Base-by-base conservation (phyloP, 2,888 invertebrate genomes). In the Calliphora vomitoria region DNA sequence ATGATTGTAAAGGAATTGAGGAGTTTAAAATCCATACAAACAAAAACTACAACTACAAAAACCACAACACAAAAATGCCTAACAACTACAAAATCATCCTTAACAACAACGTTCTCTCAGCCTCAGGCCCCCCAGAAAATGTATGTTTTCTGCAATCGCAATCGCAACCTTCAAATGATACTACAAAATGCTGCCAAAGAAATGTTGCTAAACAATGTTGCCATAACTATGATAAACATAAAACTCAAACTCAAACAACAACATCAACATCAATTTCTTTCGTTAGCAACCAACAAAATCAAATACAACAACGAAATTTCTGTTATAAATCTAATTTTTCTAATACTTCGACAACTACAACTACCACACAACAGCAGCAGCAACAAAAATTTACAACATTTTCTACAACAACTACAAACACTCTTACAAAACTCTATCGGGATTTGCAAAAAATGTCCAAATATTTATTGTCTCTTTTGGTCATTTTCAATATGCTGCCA, bases 401-500 rank as follows among this genome's bases (percentile, higher is more conserved):
- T 75, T 80, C 71, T 62, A 50, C 83, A 74, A 44, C 80, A 72
- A 15, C 88, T 62, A 60, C 11, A 41, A 25, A 25, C 25, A 55
- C 44, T 38, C 8, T 25, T 66, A n/a, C 82, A 75, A 79, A 82
- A 64, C 18, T 69, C 38, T 71, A 47, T 53, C 62, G 64, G n/a
- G 93, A 93, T 90, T 88, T 93, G 86, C 93, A 93, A 89, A 92
- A 91, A 89, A 90, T 93, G 90, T 90, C 93, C 88, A 92, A 92
- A 89, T 90, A 91, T 91, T 90, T 94, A 87, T 90, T 94, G 89
- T 93, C 93, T 88, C 90, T 94, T 89, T 89, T 94, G 90, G 92
- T 94, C 91, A 92, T 94, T 90, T 93, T 94, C 90, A 93, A 94
- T 91, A 92, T 94, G 92, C 91, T 94, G 91, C 94, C 94, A 90